Evolutionary conservation across 1,140 invertebrate genomes (phyloP), one percentile per base, ranked within the genome.

Genomic region (Chironomus tepperi): DNA sequence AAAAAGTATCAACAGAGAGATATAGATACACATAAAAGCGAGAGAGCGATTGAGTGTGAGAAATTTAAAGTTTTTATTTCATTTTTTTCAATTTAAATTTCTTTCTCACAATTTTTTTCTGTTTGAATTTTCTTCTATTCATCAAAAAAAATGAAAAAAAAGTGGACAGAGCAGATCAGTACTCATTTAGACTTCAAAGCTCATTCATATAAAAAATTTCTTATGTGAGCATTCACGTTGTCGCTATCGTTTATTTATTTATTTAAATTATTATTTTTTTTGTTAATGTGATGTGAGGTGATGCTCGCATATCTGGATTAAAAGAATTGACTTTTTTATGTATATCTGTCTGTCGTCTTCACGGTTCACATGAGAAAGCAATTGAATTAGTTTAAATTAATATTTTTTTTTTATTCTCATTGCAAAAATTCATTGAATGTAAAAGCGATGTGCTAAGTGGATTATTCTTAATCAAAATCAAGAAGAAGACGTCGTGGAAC

Each of bases 381-480:
- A 34, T 34, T 34, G 24, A 34, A 34, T 34, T 34, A 34, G 24
- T 34, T 34, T 34, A 34, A 34, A 34, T 34, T 34, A 34, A 2
- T 34, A 34, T 34, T 34, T 34, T 34, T 34, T 34, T 34, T 34
- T 34, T 34, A 1, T 2, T 34, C 24, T 34, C 24, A 34, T 57
- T n/a, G 47, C 47, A 15, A 57, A 12, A 15, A 47, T 47, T n/a
- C 12, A 57, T 57, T 57, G 47, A 57, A 57, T 57, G 47, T 57
- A 57, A 57, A 57, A 57, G 47, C 12, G n/a, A 57, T 57, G 47
- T 57, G 47, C 12, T 57, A 57, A 57, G 47, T 57, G 47, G 47
- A 57, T 57, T 57, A 57, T 57, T 57, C 47, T 57, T n/a, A 57
- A 57, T 57, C 47, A 57, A 57, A 57, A 57, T 57, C 12, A 57